Evolutionary conservation across 1,140 invertebrate species (phyloP).

Genomic region (Drosophila setifemur): DNA sequence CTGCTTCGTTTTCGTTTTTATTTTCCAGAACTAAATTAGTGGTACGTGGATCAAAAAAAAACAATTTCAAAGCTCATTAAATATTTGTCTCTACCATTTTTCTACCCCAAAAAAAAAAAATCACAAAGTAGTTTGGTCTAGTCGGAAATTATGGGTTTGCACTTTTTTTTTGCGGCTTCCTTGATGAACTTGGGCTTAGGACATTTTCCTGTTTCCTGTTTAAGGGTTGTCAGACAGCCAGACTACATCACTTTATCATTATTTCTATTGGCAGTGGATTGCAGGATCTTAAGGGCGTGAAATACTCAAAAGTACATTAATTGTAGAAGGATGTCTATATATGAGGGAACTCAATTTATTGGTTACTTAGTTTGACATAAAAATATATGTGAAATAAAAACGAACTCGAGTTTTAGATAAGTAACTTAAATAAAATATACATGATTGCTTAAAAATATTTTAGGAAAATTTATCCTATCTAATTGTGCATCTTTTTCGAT

Average conservation of each 20-base stretch:
- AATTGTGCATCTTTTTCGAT: no score
- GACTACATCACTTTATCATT: background rate
- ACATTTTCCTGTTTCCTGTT: background rate
- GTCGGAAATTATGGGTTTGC: conserved; percentile 25
- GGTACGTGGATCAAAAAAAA: conserved; percentile 5
- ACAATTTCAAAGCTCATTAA: conserved; percentile 77
- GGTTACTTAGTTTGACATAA: no score
- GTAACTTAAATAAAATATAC: no score
- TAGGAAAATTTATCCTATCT: no score
- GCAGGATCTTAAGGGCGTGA: conserved; percentile 32
- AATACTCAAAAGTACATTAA: conserved; percentile 42
- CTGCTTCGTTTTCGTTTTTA: conserved; percentile 46
- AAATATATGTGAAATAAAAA: no score
- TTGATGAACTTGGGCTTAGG: background rate
- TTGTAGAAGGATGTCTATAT: conserved; percentile 2
- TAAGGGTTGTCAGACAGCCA: conserved; percentile 1
- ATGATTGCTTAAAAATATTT: no score
- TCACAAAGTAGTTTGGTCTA: conserved; percentile 24
- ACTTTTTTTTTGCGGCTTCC: conserved; percentile 19
- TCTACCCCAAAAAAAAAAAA: background rate
- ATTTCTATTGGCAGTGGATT: background rate
- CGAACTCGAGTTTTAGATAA: no score
- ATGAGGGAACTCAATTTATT: background rate
- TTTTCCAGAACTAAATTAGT: conserved; percentile 51
- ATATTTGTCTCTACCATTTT: background rate